These are phyloP conservation scores for Halocynthia roretzi DNA, from an alignment of 23 tunicate species.

Conservation along the genomic window DNA sequence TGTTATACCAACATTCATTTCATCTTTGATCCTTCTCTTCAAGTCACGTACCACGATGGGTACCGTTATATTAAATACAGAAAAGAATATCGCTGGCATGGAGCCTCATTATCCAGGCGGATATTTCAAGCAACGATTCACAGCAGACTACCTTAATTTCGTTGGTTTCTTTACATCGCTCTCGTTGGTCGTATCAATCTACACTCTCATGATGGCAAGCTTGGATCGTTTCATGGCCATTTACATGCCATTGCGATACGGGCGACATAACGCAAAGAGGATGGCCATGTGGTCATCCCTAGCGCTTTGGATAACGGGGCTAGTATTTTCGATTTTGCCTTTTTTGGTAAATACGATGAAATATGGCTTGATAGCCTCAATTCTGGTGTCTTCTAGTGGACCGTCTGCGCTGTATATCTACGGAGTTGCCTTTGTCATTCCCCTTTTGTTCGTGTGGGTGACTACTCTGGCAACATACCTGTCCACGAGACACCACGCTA, in stretches of 20 bases:
- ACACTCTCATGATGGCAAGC: slow-evolving; percentile 62
- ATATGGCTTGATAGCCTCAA: slow-evolving; percentile 38
- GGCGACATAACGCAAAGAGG: slow-evolving; percentile 55
- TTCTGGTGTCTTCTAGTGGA: slow-evolving; percentile 24
- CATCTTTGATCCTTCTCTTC: slow-evolving; percentile 9
- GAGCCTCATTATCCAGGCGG: slow-evolving; percentile 23
- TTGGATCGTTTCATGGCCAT: slow-evolving; percentile 68
- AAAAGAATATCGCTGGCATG: background rate
- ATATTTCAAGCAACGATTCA: slow-evolving; percentile 8
- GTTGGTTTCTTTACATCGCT: slow-evolving; percentile 64
- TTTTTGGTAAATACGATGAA: slow-evolving; percentile 31
- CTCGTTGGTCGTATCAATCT: slow-evolving; percentile 58
- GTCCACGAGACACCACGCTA: slow-evolving; percentile 41
- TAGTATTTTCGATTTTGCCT: slow-evolving; percentile 46
- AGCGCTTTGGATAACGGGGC: slow-evolving; percentile 38
- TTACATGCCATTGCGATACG: slow-evolving; percentile 43
- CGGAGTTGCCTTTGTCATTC: slow-evolving; percentile 34
- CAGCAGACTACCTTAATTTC: slow-evolving; percentile 33
- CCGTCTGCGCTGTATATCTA: slow-evolving; percentile 29
- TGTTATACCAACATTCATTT: slow-evolving; percentile 43
- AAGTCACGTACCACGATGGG: slow-evolving; percentile 6
- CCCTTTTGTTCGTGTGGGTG: slow-evolving; percentile 60
- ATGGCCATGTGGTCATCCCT: slow-evolving; percentile 31
- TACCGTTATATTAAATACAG: background rate
- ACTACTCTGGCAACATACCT: slow-evolving; percentile 39